These are phyloP conservation scores for Eupithecia insigniata DNA, from an alignment of 2,888 invertebrate genomes.

Conservation along the genomic window DNA sequence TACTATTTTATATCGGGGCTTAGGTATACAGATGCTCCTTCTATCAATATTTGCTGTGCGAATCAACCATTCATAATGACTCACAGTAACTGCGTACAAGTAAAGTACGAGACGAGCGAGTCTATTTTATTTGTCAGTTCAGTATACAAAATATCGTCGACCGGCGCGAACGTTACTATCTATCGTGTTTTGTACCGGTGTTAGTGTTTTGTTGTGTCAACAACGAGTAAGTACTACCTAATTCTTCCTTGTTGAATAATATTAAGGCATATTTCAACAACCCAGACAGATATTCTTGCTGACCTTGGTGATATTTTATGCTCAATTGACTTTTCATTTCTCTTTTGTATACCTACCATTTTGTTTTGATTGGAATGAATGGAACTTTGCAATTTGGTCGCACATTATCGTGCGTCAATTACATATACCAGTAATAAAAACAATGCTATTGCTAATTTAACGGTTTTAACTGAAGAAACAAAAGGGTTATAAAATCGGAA, in stretches of 20 bases:
- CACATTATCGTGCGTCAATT: background rate
- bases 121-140: too few relatives aligned
- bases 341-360: background rate
- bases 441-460: background rate
- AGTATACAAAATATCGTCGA: conserved; percentile 30
- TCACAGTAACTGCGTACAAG: background rate
- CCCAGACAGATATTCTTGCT: background rate
- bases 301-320: background rate
- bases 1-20: background rate
- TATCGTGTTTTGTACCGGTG: conserved; percentile 15
- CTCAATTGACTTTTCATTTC: background rate
- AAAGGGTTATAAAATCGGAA: background rate
- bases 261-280: background rate
- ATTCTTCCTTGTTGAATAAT: background rate
- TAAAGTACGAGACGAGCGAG: background rate
- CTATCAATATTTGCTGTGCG: background rate
- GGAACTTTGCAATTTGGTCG: background rate
- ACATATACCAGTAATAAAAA: background rate
- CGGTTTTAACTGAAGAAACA: background rate
- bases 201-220: conserved; percentile 7
- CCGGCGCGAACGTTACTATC: conserved; percentile 25
- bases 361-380: background rate
- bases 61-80: background rate
- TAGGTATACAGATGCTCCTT: background rate
- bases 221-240: background rate